Base-by-base conservation (phyloP, 2,797 vertebrate species). In the Megaceryle alcyon region DNA sequence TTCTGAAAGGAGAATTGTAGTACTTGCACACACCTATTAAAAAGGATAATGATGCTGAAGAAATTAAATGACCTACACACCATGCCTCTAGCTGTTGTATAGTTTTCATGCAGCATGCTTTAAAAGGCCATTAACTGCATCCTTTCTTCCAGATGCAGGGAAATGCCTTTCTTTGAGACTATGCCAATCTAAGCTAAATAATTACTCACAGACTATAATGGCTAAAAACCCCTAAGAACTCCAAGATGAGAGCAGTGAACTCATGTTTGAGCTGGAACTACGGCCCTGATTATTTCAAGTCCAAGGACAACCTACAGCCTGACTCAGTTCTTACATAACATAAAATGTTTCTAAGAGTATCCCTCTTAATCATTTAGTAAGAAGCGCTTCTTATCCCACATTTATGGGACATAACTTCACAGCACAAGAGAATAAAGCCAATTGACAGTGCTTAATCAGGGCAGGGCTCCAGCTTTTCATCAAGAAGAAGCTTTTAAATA, bases 151-250 rank as follows among this genome's bases (percentile, higher is more conserved):
- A 88, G 66, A 88, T 37, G 31, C 78, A 77, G 83, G 83, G 78
- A 86, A 94, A 88, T 71, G 86, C 85, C 78, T 95, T 92, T 68
- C 92, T 94, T 91, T 96, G 91, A 96, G 92, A 84, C 23, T 22
- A 17, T 78, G 91, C 96, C 96, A 93, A 39, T 53, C 56, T 70
- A 84, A 86, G 85, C 56, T 82, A 46, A 73, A 75, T 59, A 59
- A 31, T 92, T 96, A 95, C 65, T 96, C 96, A 94, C 16, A 75
- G 81, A 90, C 88, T 70, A 88, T 66, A 94, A 94, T 64, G 53
- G 49, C 75, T 80, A 86, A 51, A 91, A 66, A 79, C 73, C 66
- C 35, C 93, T 46, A 93, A 70, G 82, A 95, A 75, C 46, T 80
- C 64, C 37, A 89, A 85, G 78, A 88, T 90, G 90, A 95, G 86